Evolutionary conservation across 53 echinoderm and acorn worm species (phyloP).

Genomic region (Arbacia lixula): DNA sequence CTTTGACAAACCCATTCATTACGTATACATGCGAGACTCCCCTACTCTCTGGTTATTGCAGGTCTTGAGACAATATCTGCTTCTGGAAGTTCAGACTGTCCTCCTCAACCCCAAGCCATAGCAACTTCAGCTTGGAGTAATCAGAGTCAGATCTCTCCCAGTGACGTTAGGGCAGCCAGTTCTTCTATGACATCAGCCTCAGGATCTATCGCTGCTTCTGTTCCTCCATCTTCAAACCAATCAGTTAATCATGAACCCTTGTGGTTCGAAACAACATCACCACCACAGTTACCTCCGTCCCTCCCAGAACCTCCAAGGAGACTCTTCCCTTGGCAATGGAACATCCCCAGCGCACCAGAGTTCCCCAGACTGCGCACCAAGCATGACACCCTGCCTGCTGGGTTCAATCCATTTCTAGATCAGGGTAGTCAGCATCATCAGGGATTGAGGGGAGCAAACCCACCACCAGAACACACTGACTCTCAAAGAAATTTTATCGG

Average conservation of each 20-base stretch:
- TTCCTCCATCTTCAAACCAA: neutral
- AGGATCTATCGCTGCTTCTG: neutral
- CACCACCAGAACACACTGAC: neutral
- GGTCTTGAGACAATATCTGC: no score
- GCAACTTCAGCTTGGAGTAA: no score
- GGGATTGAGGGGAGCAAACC: neutral
- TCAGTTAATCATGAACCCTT: no score
- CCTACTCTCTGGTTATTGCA: no score
- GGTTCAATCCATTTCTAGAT: conserved; percentile 81
- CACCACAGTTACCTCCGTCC: conserved; percentile 21
- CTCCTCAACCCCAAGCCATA: no score
- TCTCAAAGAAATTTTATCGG: neutral
- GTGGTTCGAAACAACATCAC: neutral
- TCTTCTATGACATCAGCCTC: no score
- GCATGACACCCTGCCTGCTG: conserved; percentile 79
- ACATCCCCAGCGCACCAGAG: conserved; percentile 33
- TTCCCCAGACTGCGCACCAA: conserved; percentile 71
- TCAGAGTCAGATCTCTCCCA: no score
- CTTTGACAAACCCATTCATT: no score
- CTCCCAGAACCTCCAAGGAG: conserved; percentile 77
- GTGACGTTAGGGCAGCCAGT: no score
- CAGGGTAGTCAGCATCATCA: conserved; percentile 21
- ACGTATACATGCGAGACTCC: no score
- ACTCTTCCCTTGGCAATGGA: conserved; percentile 80
- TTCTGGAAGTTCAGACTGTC: no score